A percentile compares a stretch with the other conserved stretches of the same genome.
Evolutionary conservation across 2,113 vertebrate genomes (phyloP).

Genomic region (Forbesichthys papilliferus): DNA sequence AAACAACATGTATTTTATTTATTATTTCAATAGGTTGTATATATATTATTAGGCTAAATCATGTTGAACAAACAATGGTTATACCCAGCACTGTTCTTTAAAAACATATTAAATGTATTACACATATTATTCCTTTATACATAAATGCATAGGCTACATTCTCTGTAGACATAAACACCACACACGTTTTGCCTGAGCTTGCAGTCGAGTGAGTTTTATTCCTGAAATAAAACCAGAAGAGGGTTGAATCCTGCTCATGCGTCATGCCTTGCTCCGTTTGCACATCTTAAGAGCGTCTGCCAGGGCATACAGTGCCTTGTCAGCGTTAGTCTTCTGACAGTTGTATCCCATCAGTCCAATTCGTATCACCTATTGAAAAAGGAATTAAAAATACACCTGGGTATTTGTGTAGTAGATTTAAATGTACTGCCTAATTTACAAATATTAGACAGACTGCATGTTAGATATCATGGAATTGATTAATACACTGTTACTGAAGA

Average conservation of each 20-base stretch:
- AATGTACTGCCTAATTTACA: too few relatives aligned
- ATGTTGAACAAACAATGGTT: background rate
- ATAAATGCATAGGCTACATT: conserved; percentile 6
- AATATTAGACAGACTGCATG: background rate
- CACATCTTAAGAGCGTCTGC: conserved; percentile 83
- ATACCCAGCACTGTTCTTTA: too few relatives aligned
- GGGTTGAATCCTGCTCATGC: conserved; percentile 61
- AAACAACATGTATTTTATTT: conserved; percentile 63
- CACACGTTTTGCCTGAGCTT: background rate
- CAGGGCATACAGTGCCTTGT: conserved; percentile 79
- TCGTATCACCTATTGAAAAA: conserved; percentile 84
- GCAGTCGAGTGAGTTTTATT: background rate
- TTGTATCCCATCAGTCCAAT: conserved; percentile 95
- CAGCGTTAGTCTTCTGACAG: conserved; percentile 82
- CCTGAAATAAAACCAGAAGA: background rate
- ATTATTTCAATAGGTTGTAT: conserved; percentile 31
- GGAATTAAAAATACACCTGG: conserved; percentile 5
- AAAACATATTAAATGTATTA: too few relatives aligned
- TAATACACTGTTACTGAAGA: background rate
- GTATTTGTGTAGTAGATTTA: background rate
- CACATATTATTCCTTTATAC: background rate
- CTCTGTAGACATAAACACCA: conserved; percentile 12
- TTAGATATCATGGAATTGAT: background rate
- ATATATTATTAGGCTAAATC: background rate
- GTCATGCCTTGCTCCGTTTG: conserved; percentile 79